These are phyloP conservation scores for Mionectes macconnelli DNA, from an alignment of 2,113 vertebrate species.

Conservation along the genomic window DNA sequence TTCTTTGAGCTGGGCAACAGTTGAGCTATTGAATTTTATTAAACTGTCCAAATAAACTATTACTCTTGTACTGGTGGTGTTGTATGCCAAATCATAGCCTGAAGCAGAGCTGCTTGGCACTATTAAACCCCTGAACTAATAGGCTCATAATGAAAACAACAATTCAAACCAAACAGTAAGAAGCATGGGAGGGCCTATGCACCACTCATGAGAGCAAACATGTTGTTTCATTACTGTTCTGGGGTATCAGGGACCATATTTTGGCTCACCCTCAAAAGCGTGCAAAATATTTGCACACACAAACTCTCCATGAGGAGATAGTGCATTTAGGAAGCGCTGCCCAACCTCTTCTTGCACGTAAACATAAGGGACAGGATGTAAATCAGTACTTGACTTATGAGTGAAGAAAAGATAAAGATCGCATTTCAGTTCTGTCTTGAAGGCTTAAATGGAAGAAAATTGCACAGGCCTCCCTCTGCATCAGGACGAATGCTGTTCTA, in stretches of 20 bases:
- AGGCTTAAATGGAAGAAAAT: background rate
- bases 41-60: background rate
- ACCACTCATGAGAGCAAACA: background rate
- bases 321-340: background rate
- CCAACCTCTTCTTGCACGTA: background rate
- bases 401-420: background rate
- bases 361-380: background rate
- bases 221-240: background rate
- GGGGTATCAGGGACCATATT: background rate
- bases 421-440: background rate
- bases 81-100: background rate
- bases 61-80: background rate
- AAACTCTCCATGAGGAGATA: accelerated
- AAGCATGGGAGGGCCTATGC: background rate
- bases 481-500: background rate
- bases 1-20: background rate
- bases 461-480: background rate
- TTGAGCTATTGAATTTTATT: background rate
- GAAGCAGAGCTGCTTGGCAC: background rate
- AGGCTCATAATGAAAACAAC: background rate
- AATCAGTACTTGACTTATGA: background rate
- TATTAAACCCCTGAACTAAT: background rate
- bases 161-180: background rate
- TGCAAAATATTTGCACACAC: accelerated
- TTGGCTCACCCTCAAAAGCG: background rate